Evolutionary conservation across 1,140 invertebrate species (phyloP), one percentile per base, ranked within the genome.

Genomic region (Chrysopa pallens): DNA sequence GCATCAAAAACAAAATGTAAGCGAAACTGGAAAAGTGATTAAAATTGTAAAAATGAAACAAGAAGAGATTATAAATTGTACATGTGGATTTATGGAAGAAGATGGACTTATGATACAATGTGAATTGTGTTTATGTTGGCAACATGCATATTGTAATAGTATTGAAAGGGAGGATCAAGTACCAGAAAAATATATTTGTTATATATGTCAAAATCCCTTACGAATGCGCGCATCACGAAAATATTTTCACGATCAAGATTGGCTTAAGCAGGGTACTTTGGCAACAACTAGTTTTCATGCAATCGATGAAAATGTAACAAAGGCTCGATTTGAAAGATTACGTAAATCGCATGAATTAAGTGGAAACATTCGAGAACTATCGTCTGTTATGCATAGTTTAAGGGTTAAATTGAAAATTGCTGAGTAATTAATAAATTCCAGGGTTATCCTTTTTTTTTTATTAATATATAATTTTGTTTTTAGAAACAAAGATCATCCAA

Each of bases 71-170:
- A 60, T 61, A 40, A 60, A 59, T 44, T 60, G 58, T 39, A 62
- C 57, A 0, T 60, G 59, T 61, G 49, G 73, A 8, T 66, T 71
- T 52, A 75, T 72, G 46, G 88, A 93, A 63, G 90, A 94, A 62
- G 88, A 91, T 59, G 90, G 89, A 4, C 63, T 93, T 4, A 94
- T 93, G 88, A 85, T 94, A 51, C 79, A 95, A 69, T 95, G 91
- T 63, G 91, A 95, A 57, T 66, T 91, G 14, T 94, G 90, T 55
- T 63, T 92, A 8, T 90, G 86, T 58, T 95, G 90, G 91, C 90
- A 94, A 60, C 90, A 94, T 60, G 88, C 85, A 1, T 68, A 74
- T 33, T 95, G 89, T 53, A 84, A 89, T 57, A 77, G 78, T 37
- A 86, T 91, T 45, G 74, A 81, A 43, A 72, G 70, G 28, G 84